Evolutionary conservation across 2,113 vertebrate genomes (phyloP).

Genomic region (Pterocles orientalis): DNA sequence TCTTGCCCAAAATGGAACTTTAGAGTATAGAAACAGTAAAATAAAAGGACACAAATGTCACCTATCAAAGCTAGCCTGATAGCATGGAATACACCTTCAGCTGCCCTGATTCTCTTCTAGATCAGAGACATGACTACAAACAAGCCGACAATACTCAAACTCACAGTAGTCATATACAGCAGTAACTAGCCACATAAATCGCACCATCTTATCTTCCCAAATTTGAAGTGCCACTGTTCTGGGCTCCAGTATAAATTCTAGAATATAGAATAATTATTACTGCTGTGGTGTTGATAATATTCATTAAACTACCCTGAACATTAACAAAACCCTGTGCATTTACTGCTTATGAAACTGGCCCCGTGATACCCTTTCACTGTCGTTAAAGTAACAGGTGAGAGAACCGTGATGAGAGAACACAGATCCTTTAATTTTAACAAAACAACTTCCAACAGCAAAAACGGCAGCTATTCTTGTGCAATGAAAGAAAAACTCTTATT

Average conservation of each 20-base stretch:
- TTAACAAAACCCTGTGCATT: background rate
- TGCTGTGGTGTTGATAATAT: background rate
- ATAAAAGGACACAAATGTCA: background rate
- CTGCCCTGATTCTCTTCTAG: background rate
- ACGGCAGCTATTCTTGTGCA: background rate
- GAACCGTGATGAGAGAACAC: background rate
- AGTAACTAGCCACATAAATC: background rate
- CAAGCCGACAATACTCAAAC: background rate
- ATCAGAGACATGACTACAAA: background rate
- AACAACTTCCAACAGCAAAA: background rate
- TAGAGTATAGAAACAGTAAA: background rate
- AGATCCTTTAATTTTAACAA: constrained; percentile 32
- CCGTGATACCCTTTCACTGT: background rate
- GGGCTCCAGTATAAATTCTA: background rate
- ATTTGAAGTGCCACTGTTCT: background rate
- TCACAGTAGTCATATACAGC: too few relatives aligned
- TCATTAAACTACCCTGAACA: background rate
- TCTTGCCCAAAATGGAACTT: background rate
- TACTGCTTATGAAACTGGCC: background rate
- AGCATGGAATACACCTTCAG: background rate
- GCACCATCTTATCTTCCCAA: background rate
- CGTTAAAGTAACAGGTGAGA: background rate
- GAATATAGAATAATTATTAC: background rate
- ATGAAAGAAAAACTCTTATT: constrained; percentile 13
- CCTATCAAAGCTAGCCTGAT: background rate